Evolutionary conservation across 2,888 invertebrate genomes (phyloP).

Genomic region (Leptothorax acervorum): DNA sequence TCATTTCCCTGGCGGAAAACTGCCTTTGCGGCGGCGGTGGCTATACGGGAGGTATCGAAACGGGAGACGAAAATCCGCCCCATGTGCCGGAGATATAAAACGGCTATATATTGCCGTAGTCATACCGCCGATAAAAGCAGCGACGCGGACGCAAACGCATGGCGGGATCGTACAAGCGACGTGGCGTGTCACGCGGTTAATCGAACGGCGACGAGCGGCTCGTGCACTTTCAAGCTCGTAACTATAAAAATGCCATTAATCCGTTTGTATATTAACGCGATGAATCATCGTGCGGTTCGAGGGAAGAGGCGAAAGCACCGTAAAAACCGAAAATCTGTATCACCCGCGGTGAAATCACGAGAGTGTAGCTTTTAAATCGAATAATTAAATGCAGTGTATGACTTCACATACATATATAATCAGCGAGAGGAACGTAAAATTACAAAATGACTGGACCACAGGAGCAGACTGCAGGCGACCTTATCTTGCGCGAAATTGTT

Average conservation of each 20-base stretch:
- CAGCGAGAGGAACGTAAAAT: neutral
- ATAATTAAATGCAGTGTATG: neutral
- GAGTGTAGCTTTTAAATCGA: neutral
- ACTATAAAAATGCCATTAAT: conserved; percentile 23
- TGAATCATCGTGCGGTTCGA: conserved; percentile 3
- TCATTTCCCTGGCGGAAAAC: conserved; percentile 21
- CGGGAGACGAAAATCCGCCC: conserved; percentile 1
- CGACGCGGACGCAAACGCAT: no score
- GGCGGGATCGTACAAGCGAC: neutral
- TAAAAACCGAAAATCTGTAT: neutral
- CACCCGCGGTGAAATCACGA: neutral
- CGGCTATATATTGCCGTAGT: conserved; percentile 1
- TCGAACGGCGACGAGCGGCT: conserved; percentile 16
- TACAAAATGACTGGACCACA: neutral
- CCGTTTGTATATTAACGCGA: conserved; percentile 15
- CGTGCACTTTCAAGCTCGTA: neutral
- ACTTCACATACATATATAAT: neutral
- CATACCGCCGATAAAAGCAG: conserved; percentile 21
- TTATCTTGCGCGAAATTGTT: neutral
- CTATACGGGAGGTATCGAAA: neutral
- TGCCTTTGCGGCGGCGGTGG: neutral
- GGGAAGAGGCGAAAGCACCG: neutral
- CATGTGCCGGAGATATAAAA: conserved; percentile 24
- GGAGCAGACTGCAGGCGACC: neutral
- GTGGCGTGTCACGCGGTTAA: neutral